Conservation (phyloP, 2,113 vertebrate genomes). For the Crocuta crocuta region DNA sequence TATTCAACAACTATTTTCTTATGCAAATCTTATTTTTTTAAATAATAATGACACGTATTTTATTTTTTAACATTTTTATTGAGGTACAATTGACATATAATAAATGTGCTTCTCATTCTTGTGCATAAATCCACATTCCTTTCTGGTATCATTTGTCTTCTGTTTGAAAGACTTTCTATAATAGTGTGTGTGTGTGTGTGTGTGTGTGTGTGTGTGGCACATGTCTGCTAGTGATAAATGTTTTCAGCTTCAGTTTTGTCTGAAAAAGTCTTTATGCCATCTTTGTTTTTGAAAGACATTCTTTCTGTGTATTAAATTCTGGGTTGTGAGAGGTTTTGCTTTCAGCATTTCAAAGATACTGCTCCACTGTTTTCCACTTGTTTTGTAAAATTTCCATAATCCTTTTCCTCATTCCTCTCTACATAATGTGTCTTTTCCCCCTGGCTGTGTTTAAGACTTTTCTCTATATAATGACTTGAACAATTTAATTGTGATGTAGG, state of each 20-base stretch:
- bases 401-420: neutral
- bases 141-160: neutral
- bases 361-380: neutral
- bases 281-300: neutral
- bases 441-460: neutral
- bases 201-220: neutral
- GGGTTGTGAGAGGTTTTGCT: neutral
- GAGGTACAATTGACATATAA: neutral
- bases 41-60: neutral
- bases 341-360: neutral
- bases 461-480: neutral
- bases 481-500: neutral
- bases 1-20: neutral
- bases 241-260: neutral
- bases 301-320: neutral
- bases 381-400: neutral
- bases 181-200: neutral
- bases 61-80: constrained; percentile 2
- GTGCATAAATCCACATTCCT: neutral
- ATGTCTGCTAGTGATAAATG: neutral
- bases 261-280: neutral
- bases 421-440: neutral
- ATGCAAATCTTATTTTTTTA: neutral
- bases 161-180: neutral
- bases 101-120: neutral